A percentile compares a stretch with the other conserved stretches of the same genome.
Evolutionary conservation across 2,797 vertebrate species (phyloP).

Genomic region (Parotocinclus haroldoi): DNA sequence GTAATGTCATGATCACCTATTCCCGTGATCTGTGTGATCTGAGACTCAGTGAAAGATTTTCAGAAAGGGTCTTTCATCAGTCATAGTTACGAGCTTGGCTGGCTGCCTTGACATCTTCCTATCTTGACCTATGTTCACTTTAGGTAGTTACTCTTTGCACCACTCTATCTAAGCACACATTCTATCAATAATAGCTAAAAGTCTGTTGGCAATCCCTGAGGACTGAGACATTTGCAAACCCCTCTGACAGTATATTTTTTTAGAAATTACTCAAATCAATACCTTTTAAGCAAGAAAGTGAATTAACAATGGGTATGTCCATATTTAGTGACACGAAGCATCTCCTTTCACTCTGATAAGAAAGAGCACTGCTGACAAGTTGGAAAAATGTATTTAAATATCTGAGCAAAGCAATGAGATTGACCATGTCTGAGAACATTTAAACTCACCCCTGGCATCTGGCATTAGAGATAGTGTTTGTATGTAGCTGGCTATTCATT

Average conservation of each 20-base stretch:
- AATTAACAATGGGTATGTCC: neutral
- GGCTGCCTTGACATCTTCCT: neutral
- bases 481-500: slow-evolving; percentile 5
- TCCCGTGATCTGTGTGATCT: slow-evolving; percentile 15
- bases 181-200: neutral
- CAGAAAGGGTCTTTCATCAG: slow-evolving; percentile 30
- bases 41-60: slow-evolving; percentile 8
- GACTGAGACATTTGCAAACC: too few relatives aligned
- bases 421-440: slow-evolving; percentile 9
- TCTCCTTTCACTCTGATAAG: neutral
- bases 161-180: neutral
- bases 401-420: slow-evolving; percentile 1
- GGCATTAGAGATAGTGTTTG: slow-evolving; percentile 15
- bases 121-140: neutral
- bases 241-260: neutral
- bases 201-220: neutral
- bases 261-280: slow-evolving; percentile 2
- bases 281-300: neutral
- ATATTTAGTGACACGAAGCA: neutral
- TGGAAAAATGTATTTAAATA: slow-evolving; percentile 2
- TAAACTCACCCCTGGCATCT: slow-evolving; percentile 12
- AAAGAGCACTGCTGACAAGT: slow-evolving; percentile 12
- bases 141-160: slow-evolving; percentile 8
- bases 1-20: slow-evolving; percentile 30
- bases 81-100: slow-evolving; percentile 27